Conservation (phyloP, 2,797 vertebrate genomes). For the Meriones psammophilus region DNA sequence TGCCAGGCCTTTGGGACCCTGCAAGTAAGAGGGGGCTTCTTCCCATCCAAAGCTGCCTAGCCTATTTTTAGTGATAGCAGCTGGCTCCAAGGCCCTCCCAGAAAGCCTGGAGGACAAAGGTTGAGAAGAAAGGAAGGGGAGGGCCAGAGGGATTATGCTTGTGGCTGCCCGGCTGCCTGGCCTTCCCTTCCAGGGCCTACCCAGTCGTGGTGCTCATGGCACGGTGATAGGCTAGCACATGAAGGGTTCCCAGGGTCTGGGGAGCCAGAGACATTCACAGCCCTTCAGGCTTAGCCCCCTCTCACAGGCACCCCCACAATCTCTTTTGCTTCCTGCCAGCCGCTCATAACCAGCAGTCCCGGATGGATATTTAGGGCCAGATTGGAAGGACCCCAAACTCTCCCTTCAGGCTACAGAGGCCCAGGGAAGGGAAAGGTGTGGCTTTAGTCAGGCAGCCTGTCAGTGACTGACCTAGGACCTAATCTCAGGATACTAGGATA, state of each 20-base stretch:
- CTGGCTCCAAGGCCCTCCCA: constrained; percentile 67
- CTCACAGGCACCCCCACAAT: constrained; percentile 36
- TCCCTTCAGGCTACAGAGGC: constrained; percentile 46
- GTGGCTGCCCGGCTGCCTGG: background rate
- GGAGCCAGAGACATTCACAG: background rate
- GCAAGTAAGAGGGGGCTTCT: constrained; percentile 63
- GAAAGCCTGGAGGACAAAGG: constrained; percentile 64
- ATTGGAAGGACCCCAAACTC: constrained; percentile 61
- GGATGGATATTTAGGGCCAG: constrained; percentile 50
- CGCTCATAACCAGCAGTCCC: constrained; percentile 54
- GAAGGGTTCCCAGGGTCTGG: background rate
- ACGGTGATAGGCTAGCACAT: background rate
- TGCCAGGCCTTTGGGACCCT: constrained; percentile 70
- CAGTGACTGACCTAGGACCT: constrained; percentile 11
- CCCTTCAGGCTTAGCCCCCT: background rate
- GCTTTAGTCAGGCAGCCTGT: background rate
- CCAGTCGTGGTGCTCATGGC: background rate
- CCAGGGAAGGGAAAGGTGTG: constrained; percentile 10
- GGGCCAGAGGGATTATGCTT: constrained; percentile 38
- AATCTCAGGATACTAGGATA: background rate
- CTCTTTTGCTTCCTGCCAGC: constrained; percentile 61
- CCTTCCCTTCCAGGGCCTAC: background rate
- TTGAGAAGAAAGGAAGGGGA: constrained; percentile 59
- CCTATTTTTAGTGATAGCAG: constrained; percentile 80
- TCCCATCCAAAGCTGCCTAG: constrained; percentile 67